A percentile compares a stretch with the other conserved stretches of the same genome.
phyloP scores from a whole-genome alignment of 2,888 invertebrate genomes.

The Ametastegia equiseti region DNA sequence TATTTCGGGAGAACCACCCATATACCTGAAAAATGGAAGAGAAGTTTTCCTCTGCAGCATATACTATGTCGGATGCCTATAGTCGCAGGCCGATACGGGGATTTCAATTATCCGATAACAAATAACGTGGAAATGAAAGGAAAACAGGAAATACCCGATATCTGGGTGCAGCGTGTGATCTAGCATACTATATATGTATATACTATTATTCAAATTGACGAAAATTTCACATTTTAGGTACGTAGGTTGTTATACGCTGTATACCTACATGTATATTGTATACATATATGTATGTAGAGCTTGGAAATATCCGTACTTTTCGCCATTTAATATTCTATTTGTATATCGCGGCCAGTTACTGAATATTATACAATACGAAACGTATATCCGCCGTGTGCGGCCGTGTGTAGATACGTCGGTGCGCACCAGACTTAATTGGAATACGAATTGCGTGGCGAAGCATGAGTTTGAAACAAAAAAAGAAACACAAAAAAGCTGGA shows the following conservation, averaged over 20 bases:
- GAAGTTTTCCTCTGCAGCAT: too few species aligned
- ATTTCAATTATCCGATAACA: conserved; percentile 25
- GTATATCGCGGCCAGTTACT: too few species aligned
- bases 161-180: conserved; percentile 27
- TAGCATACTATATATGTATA: not conserved
- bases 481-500: too few species aligned
- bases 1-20: too few species aligned
- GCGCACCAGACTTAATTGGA: not conserved
- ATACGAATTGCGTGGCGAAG: not conserved
- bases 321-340: not conserved
- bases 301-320: not conserved
- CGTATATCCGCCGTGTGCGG: too few species aligned
- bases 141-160: conserved; percentile 40
- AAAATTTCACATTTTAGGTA: conserved; percentile 19
- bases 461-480: too few species aligned
- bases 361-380: too few species aligned
- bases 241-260: not conserved
- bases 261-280: not conserved
- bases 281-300: not conserved
- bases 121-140: conserved; percentile 42
- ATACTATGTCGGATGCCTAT: too few species aligned
- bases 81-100: not conserved
- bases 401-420: not conserved
- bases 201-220: conserved; percentile 32
- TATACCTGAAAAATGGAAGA: too few species aligned